Evolutionary conservation across 2,113 vertebrate species (phyloP).

Genomic region (Lichenostomus cassidix): DNA sequence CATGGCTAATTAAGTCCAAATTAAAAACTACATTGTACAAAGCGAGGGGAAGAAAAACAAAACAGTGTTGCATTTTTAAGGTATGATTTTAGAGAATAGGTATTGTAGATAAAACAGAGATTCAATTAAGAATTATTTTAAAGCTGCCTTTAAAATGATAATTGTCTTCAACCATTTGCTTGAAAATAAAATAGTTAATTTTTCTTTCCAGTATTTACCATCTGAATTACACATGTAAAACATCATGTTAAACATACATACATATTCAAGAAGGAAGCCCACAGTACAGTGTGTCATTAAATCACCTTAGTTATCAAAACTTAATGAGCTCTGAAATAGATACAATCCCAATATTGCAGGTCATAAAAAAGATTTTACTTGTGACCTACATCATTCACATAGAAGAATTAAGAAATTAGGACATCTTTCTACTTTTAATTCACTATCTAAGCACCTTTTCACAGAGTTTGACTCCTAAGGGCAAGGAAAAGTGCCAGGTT

Average conservation of each 20-base stretch:
- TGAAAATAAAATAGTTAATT: constrained; percentile 1
- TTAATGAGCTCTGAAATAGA: constrained; percentile 77
- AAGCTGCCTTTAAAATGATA: neutral
- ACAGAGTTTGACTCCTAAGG: neutral
- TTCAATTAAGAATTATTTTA: constrained; percentile 36
- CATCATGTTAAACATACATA: neutral
- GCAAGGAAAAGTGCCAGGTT: neutral
- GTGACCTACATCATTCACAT: constrained; percentile 63
- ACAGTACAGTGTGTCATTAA: constrained; percentile 11
- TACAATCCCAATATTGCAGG: constrained; percentile 64
- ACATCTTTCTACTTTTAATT: neutral
- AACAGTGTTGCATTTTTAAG: constrained; percentile 3
- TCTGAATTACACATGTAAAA: constrained; percentile 9
- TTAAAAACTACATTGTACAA: neutral
- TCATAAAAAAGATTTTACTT: constrained; percentile 70
- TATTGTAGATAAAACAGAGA: constrained; percentile 7
- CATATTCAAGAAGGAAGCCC: neutral
- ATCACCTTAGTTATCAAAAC: constrained; percentile 68
- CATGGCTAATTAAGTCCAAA: constrained; percentile 3
- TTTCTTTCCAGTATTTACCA: constrained; percentile 17
- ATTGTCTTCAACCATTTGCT: neutral
- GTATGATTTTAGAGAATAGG: constrained; percentile 16
- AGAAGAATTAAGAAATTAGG: constrained; percentile 64
- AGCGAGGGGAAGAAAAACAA: neutral
- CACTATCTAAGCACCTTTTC: neutral